Percentiles rank a stretch among this genome's conserved stretches.
These are phyloP conservation scores for Morus bassanus DNA, from an alignment of 2,797 vertebrate species.

Conservation along the genomic window DNA sequence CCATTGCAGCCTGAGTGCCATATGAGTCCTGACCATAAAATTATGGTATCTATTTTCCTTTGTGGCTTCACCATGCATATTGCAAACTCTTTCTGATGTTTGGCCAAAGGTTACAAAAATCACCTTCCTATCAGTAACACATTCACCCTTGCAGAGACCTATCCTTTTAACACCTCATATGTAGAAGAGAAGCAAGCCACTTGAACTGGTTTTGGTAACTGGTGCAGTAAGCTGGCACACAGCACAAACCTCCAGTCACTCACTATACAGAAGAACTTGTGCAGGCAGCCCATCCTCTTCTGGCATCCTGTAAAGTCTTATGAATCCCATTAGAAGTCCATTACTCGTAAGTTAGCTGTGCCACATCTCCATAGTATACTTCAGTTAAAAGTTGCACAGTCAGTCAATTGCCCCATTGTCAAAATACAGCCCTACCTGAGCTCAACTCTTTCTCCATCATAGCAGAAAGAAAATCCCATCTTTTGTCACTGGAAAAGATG, in stretches of 20 bases:
- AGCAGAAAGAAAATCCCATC: not conserved
- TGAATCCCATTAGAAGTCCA: not conserved
- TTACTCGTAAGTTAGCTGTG: not conserved
- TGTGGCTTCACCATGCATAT: not conserved
- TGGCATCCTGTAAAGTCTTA: not conserved
- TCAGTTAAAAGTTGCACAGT: not conserved
- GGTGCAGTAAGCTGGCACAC: not conserved
- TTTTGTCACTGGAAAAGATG: not conserved
- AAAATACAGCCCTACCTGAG: not conserved
- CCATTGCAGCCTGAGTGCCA: not conserved
- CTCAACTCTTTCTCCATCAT: not conserved
- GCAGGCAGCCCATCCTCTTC: not conserved
- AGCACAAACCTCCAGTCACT: not conserved
- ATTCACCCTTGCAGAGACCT: not conserved
- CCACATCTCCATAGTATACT: not conserved
- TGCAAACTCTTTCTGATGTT: not conserved
- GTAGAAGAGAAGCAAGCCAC: not conserved
- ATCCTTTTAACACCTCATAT: not conserved
- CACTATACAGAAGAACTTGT: not conserved
- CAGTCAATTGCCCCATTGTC: not conserved
- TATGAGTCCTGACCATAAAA: not conserved
- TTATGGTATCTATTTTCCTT: not conserved
- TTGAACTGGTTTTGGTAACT: not conserved
- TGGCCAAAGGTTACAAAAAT: not conserved
- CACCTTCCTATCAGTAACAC: not conserved